Evolutionary conservation across 2,888 invertebrate genomes (phyloP).

Genomic region (Tortricodes alternella): DNA sequence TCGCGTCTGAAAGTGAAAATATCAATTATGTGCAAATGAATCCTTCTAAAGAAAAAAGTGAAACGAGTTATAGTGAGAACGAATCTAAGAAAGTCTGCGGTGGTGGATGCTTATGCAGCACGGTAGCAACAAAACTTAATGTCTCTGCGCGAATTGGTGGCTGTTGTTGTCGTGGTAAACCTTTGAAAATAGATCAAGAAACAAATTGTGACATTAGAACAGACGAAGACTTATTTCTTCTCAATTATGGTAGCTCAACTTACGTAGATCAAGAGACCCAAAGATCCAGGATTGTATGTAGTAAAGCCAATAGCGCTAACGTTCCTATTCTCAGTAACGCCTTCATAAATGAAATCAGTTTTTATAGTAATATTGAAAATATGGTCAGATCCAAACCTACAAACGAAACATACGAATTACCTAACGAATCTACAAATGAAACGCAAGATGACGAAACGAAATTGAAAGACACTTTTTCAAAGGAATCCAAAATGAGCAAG

Average conservation of each 20-base stretch:
- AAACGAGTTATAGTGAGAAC: conserved; percentile 38
- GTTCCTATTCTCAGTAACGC: conserved; percentile 37
- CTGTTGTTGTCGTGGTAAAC: conserved; percentile 43
- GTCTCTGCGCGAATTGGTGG: conserved; percentile 40
- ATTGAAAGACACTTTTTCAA: neutral
- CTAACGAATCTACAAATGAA: neutral
- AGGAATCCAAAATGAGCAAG: conserved; percentile 35
- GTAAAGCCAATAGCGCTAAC: conserved; percentile 39
- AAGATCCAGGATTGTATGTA: conserved; percentile 40
- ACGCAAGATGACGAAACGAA: neutral
- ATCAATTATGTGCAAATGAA: conserved; percentile 33
- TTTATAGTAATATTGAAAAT: neutral
- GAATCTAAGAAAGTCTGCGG: conserved; percentile 25
- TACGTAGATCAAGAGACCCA: conserved; percentile 53
- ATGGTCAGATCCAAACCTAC: neutral
- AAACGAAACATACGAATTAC: too few species aligned
- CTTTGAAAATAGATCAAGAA: conserved; percentile 45
- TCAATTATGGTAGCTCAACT: conserved; percentile 40
- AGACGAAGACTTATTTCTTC: conserved; percentile 39
- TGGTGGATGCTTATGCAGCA: conserved; percentile 51
- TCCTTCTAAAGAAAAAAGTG: conserved; percentile 45
- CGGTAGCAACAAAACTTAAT: conserved; percentile 51
- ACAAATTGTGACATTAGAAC: conserved; percentile 48
- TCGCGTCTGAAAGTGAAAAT: conserved; percentile 29
- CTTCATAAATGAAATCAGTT: neutral